Evolutionary conservation across 2,797 vertebrate genomes (phyloP), one percentile per base, ranked within the genome.

Genomic region (Echeneis naucrates): DNA sequence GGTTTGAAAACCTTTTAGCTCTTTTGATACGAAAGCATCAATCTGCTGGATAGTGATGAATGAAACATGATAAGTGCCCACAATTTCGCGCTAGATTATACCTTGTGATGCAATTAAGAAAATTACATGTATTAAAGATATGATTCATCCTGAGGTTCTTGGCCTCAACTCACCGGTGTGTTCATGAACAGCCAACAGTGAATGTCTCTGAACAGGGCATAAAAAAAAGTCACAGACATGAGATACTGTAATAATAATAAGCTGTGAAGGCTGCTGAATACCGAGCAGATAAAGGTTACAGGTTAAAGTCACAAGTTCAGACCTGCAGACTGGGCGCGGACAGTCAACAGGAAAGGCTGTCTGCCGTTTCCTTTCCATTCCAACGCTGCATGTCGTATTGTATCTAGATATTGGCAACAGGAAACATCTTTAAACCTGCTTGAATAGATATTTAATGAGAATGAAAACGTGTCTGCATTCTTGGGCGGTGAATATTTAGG

Each of bases 311-410:
- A 50, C 80, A 55, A 23, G 82, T 67, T 72, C 12, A 32, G 57
- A 80, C 79, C 14, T 68, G 81, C 74, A 42, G 27, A 12, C 17
- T 1, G 64, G 60, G 55, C 47, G 75, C 60, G 44, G 65, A 56
- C 14, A 57, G 52, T 51, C 26, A 58, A 56, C 60, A 71, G 78
- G 73, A 81, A 83, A 50, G 51, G 13, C 2, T 0, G 16, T 13
- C 42, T 52, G 0, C 10, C 48, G 23, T 52, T 59, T 75, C 56
- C 66, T 58, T 58, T n/a, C n/a, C n/a, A n/a, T n/a, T n/a, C n/a
- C n/a, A n/a, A n/a, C n/a, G n/a, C n/a, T n/a, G 42, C 44, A 21
- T 17, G 40, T 38, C 40, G 38, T 40, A n/a, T n/a, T n/a, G 11
- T 40, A 27, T 23, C 38, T 38, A 55, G 16, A 37, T 16, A 13